Evolutionary conservation across 2,797 vertebrate species (phyloP).

Genomic region (Enteromius trimaculatus): DNA sequence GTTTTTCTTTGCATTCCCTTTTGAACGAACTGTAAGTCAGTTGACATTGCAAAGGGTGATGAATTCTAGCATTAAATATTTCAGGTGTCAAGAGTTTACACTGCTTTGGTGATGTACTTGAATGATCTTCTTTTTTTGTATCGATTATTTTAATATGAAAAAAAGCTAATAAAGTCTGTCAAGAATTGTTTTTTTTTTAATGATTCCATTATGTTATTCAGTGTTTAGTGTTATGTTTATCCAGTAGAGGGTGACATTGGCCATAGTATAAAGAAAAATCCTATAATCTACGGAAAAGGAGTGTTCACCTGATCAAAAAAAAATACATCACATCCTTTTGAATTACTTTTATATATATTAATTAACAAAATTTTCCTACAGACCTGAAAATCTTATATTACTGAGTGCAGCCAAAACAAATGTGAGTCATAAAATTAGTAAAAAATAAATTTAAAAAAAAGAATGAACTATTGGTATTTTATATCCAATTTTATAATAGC

Average conservation of each 20-base stretch:
- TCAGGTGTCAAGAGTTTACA: constrained; percentile 17
- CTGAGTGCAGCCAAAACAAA: too few species aligned
- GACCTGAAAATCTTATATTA: not conserved
- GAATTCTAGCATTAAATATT: constrained; percentile 7
- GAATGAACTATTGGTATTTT: not conserved
- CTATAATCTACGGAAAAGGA: not conserved
- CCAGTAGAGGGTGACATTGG: constrained; percentile 64
- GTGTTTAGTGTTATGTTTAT: not conserved
- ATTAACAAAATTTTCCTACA: not conserved
- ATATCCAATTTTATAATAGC: not conserved
- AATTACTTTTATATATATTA: not conserved
- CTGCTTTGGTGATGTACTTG: constrained; percentile 10
- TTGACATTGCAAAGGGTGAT: not conserved
- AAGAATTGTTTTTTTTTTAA: not conserved
- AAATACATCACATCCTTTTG: too few species aligned
- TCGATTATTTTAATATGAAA: constrained; percentile 10
- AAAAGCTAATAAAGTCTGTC: constrained; percentile 17
- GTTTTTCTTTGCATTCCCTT: not conserved
- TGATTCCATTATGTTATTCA: not conserved
- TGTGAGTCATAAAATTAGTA: not conserved
- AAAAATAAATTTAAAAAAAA: too few species aligned
- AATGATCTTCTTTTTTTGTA: not conserved
- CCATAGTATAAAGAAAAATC: not conserved
- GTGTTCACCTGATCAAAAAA: not conserved
- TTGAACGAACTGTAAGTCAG: not conserved